Evolutionary conservation across 2,797 vertebrate species (phyloP).

Genomic region (Nyctibius grandis): DNA sequence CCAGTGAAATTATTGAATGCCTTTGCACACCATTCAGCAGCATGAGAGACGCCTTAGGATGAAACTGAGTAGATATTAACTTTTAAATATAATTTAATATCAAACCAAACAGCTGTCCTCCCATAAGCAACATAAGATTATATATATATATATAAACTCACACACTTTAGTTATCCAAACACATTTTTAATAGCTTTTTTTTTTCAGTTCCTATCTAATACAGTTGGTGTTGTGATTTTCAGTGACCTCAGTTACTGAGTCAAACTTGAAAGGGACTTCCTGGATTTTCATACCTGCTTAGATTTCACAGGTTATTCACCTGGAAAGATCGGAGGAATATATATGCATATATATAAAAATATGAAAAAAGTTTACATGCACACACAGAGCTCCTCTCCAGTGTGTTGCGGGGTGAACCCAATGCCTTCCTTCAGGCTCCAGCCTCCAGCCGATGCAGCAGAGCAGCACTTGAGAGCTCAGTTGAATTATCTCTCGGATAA

Average conservation of each 20-base stretch:
- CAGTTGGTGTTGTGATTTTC: not conserved
- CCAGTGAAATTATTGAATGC: not conserved
- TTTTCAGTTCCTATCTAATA: not conserved
- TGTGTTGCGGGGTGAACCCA: accelerated
- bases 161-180: too few species aligned
- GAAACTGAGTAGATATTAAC: not conserved
- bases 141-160: not conserved
- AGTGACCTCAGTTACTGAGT: not conserved
- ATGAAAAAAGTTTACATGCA: not conserved
- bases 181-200: not conserved
- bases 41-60: not conserved
- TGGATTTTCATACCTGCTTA: not conserved
- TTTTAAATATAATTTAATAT: not conserved
- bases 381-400: not conserved
- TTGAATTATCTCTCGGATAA: not conserved
- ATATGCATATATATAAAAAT: not conserved
- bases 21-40: not conserved
- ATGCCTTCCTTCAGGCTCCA: not conserved
- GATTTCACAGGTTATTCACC: not conserved
- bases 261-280: not conserved
- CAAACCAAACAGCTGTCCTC: not conserved
- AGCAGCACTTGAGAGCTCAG: not conserved
- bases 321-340: not conserved
- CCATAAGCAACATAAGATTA: not conserved
- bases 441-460: accelerated